Conservation (phyloP, 2,888 invertebrate genomes). For the Patella depressa region DNA sequence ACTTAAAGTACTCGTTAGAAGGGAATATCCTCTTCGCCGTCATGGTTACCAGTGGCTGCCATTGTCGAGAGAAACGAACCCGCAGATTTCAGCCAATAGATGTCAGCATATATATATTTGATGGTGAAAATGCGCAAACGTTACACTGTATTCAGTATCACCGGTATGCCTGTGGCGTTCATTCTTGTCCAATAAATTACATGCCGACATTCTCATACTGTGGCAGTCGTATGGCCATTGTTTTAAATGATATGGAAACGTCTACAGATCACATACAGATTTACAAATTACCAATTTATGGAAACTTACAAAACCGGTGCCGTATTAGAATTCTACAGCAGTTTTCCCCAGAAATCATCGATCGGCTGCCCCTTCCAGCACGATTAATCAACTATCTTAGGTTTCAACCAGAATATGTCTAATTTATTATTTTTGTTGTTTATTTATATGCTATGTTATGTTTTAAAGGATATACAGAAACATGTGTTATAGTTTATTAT, state of each 20-base stretch:
- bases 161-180: slow-evolving; percentile 66
- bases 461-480: too few relatives aligned
- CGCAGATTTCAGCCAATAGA: slow-evolving; percentile 65
- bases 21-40: slow-evolving; percentile 67
- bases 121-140: slow-evolving; percentile 64
- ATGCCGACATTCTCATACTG: slow-evolving; percentile 68
- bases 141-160: slow-evolving; percentile 69
- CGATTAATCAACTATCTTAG: slow-evolving; percentile 66
- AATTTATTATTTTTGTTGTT: slow-evolving; percentile 14
- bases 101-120: slow-evolving; percentile 67
- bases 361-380: slow-evolving; percentile 64
- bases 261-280: slow-evolving; percentile 66
- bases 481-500: too few relatives aligned
- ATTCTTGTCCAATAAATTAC: slow-evolving; percentile 69
- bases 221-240: slow-evolving; percentile 68
- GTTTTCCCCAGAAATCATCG: slow-evolving; percentile 55
- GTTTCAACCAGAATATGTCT: slow-evolving; percentile 66
- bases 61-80: slow-evolving; percentile 65
- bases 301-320: slow-evolving; percentile 66
- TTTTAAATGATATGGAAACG: slow-evolving; percentile 64
- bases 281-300: slow-evolving; percentile 65
- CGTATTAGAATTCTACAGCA: slow-evolving; percentile 65
- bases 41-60: slow-evolving; percentile 63
- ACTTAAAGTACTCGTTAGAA: slow-evolving; percentile 65
- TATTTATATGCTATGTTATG: slow-evolving; percentile 7